Base-by-base conservation (phyloP, 2,797 vertebrate species). In the Paguma larvata region DNA sequence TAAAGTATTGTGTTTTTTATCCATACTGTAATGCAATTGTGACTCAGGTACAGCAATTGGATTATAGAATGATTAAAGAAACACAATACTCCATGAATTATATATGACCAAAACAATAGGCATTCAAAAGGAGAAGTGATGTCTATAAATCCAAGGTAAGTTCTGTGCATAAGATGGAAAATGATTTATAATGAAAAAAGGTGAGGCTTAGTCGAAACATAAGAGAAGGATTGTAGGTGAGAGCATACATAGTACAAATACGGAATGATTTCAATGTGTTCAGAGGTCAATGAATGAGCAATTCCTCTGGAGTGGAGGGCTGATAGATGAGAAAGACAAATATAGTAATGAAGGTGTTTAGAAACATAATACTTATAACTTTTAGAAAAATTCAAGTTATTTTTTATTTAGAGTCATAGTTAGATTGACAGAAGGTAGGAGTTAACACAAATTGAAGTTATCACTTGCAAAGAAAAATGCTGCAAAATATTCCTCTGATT, bases 1-100 rank as follows among this genome's bases (percentile, higher is more conserved):
- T 12, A 32, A 83, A 68, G 25, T 30, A 41, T 5, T 84, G 27
- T 46, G 16, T 10, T 75, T 70, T 80, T 83, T 23, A 90, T 38
- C 46, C 21, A 75, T 15, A 27, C 25, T 65, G 1, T 63, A 77
- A 75, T 14, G 3, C 4, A 75, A 10, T 2, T 82, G 11, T 89
- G 46, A 59, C 6, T 56, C 3, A 46, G 9, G 6, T n/a, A 16
- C 0, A 48, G 0, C 5, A 82, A 46, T 34, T 56, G 4, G 2
- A 67, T 59, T 89, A 59, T 44, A 27, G 4, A 46, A 11, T 89
- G 10, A 51, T 51, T 85, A 30, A 48, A 85, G 14, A 85, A 77
- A 68, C 2, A 56, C 15, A 93, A 5, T 59, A 51, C 3, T 67
- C 70, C 6, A 32, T 34, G 4, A 18, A 23, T 59, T 19, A 56